Evolutionary conservation across 1,140 invertebrate genomes (phyloP), one percentile per base, ranked within the genome.

Genomic region (Holotrichia oblita): DNA sequence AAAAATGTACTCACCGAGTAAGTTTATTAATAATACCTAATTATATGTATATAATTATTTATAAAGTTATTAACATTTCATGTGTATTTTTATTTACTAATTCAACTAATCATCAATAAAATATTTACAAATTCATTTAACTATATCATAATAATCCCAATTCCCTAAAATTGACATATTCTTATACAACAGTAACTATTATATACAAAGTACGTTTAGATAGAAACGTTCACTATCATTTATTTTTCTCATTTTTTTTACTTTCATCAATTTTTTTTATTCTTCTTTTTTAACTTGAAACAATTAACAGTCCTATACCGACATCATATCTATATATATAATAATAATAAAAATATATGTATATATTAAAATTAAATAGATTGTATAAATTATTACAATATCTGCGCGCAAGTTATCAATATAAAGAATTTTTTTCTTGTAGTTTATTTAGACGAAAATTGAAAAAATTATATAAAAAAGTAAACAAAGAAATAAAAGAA

Each of bases 121-220:
- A 84, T 86, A 86, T 86, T 81, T 86, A 86, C 85, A 86, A 84
- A 86, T 86, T 86, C 82, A 84, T 85, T 85, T 86, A 86, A 85
- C 85, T 86, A 55, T 55, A 84, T 84, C 79, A 82, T 78, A 80
- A 78, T 78, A 78, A 81, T 85, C 85, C 85, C 85, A 86, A 85
- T 86, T 86, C 85, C 85, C 85, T 86, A 86, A 86, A 86, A 86
- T 86, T 86, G 85, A 86, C 85, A 86, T 86, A 84, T 84, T 85
- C 82, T 84, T 85, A 80, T 81, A 85, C 84, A 86, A 86, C 85
- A 86, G 81, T 85, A 84, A 84, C 84, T 85, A 85, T 84, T 84
- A 85, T 85, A 80, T 85, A 85, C 83, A 85, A 81, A 78, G 80
- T 81, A 78, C 77, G 80, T 79, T 81, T 76, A 77, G 40, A 76